Percentiles rank a stretch among this genome's conserved stretches.
Conservation (phyloP, 2,113 vertebrate genomes). For the Gymnocephalus cernua region DNA sequence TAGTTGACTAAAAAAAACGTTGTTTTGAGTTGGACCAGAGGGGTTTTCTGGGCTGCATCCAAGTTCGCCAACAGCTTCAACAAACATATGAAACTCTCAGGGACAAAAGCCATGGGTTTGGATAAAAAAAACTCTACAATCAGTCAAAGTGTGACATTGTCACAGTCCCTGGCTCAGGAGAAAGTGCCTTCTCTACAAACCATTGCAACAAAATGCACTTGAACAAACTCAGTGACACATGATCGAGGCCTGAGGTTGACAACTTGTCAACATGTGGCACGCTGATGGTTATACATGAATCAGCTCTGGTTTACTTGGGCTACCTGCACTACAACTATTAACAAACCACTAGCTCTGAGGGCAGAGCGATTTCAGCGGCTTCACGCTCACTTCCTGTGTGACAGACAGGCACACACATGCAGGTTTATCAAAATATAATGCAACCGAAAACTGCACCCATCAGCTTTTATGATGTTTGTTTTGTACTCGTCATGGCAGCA, state of each 20-base stretch:
- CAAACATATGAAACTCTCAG: conserved; percentile 12
- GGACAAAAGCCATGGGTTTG: background rate
- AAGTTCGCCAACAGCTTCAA: conserved; percentile 6
- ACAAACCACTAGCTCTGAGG: background rate
- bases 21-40: background rate
- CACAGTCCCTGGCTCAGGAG: background rate
- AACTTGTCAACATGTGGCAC: background rate
- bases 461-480: conserved; percentile 38
- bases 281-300: conserved; percentile 6
- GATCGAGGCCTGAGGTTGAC: background rate
- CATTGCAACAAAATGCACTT: background rate
- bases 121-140: background rate
- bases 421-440: conserved; percentile 3
- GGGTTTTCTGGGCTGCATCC: background rate
- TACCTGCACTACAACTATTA: background rate
- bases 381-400: background rate
- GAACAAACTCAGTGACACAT: background rate
- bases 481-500: conserved; percentile 13
- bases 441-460: conserved; percentile 13
- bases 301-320: conserved; percentile 2
- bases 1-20: background rate
- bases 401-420: conserved; percentile 13
- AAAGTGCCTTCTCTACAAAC: background rate
- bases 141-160: background rate
- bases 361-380: background rate